phyloP scores from a whole-genome alignment of 2,888 invertebrate species.

The Nomada ruficornis region DNA sequence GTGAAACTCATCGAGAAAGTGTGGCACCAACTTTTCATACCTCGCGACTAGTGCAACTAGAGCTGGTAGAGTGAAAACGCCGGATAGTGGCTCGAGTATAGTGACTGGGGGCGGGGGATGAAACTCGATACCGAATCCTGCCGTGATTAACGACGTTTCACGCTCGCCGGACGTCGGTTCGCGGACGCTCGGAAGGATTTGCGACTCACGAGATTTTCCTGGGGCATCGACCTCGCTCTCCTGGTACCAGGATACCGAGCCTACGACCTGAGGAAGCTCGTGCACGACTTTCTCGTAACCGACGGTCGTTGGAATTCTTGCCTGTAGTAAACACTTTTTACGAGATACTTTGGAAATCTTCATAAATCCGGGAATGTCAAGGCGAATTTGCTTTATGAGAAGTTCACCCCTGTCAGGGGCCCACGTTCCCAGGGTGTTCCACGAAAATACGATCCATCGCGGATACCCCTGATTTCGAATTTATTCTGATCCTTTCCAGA shows the following conservation, averaged over 20 bases:
- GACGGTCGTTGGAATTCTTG: conserved; percentile 70
- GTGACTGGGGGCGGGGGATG: conserved; percentile 73
- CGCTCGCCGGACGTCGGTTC: conserved; percentile 78
- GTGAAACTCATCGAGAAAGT: conserved; percentile 33
- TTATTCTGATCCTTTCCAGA: conserved; percentile 24
- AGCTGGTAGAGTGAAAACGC: conserved; percentile 52
- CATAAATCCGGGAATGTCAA: conserved; percentile 65
- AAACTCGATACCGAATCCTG: conserved; percentile 82
- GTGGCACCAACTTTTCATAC: conserved; percentile 56
- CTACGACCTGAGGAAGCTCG: conserved; percentile 51
- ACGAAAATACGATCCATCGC: conserved; percentile 19
- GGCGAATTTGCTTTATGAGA: conserved; percentile 63
- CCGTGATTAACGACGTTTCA: conserved; percentile 82
- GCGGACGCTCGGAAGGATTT: conserved; percentile 76
- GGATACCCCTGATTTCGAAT: conserved; percentile 22
- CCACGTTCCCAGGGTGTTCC: conserved; percentile 30
- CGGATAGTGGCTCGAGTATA: conserved; percentile 49
- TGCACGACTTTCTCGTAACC: conserved; percentile 72
- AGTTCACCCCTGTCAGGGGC: conserved; percentile 37
- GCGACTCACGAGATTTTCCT: conserved; percentile 78
- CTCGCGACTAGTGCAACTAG: conserved; percentile 10
- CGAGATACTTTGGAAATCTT: conserved; percentile 69
- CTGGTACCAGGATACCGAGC: conserved; percentile 55
- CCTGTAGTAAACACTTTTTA: conserved; percentile 67
- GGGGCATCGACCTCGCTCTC: conserved; percentile 74